Evolutionary conservation across 2,113 vertebrate genomes (phyloP).

Genomic region (Oplegnathus fasciatus): DNA sequence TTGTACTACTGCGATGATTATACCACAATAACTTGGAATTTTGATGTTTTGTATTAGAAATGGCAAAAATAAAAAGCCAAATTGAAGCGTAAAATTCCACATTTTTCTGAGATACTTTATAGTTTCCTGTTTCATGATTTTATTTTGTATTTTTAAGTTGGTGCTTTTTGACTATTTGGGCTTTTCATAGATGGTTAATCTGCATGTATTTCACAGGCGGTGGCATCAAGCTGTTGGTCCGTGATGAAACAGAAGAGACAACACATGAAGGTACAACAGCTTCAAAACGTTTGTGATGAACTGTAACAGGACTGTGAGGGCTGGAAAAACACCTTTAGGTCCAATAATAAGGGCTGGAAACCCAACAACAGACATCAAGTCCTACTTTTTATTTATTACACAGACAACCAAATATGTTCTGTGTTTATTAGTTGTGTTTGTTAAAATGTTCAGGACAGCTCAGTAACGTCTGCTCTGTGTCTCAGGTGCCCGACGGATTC

Average conservation of each 20-base stretch:
- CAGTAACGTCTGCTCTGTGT: not conserved
- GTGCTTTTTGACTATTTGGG: not conserved
- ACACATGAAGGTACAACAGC: constrained; percentile 90
- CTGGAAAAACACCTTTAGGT: too few species aligned
- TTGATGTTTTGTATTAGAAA: not conserved
- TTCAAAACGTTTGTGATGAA: not conserved
- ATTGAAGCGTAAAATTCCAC: not conserved
- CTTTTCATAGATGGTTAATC: not conserved
- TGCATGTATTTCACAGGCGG: constrained; percentile 85
- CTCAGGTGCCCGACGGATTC: constrained; percentile 93
- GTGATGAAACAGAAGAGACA: constrained; percentile 96
- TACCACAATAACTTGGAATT: not conserved
- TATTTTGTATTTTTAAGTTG: too few species aligned
- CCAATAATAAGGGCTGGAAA: too few species aligned
- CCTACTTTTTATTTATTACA: not conserved
- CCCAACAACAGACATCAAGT: not conserved
- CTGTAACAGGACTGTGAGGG: not conserved
- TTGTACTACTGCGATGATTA: not conserved
- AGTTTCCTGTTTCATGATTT: not conserved
- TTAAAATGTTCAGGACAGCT: too few species aligned
- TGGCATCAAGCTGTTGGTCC: constrained; percentile 98
- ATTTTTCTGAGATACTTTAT: not conserved
- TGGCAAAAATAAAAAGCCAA: not conserved
- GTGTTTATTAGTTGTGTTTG: too few species aligned
- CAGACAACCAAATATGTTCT: not conserved